Percentiles rank a stretch among this genome's conserved stretches.
These are phyloP conservation scores for Hystrix brachyura DNA, from an alignment of 2,113 vertebrate species.

Conservation along the genomic window DNA sequence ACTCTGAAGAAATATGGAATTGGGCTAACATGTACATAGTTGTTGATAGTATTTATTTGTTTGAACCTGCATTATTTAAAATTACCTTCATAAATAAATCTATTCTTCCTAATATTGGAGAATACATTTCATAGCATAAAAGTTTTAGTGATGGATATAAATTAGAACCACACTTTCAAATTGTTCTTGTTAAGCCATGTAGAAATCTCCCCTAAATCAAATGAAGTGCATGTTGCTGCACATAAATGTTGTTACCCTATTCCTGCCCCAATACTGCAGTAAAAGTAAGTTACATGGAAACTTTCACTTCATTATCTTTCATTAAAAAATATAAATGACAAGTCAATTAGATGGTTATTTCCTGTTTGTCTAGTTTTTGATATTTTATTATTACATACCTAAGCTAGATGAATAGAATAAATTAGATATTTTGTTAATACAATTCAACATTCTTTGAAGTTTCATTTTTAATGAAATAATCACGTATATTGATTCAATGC, in stretches of 20 bases:
- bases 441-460: background rate
- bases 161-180: background rate
- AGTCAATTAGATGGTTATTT: background rate
- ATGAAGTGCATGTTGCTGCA: background rate
- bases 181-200: background rate
- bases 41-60: background rate
- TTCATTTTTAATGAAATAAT: background rate
- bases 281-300: background rate
- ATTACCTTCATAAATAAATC: background rate
- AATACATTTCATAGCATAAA: background rate
- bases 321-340: conserved; percentile 3
- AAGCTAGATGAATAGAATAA: background rate
- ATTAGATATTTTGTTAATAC: background rate
- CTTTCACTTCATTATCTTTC: background rate
- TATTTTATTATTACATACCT: background rate
- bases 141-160: background rate
- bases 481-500: background rate
- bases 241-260: background rate
- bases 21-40: background rate
- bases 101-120: background rate
- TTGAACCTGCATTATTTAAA: background rate
- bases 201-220: background rate
- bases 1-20: background rate
- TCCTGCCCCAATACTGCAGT: background rate
- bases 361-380: background rate